Percentiles rank a stretch among this genome's conserved stretches.
These are phyloP conservation scores for Lanistes nyassanus DNA, from an alignment of 1,140 invertebrate genomes.

Conservation along the genomic window DNA sequence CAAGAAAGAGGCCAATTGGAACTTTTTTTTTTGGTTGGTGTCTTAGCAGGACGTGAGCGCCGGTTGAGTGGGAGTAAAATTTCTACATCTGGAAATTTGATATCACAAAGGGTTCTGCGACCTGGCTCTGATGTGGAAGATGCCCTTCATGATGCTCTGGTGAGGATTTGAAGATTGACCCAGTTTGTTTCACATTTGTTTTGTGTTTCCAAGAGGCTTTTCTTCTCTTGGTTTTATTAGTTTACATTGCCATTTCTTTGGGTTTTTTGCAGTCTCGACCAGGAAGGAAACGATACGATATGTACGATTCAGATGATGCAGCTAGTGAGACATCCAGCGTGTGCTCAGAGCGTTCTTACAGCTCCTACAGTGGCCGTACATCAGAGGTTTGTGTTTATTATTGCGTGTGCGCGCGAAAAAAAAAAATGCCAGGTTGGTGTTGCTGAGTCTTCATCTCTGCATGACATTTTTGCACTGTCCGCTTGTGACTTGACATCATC, in stretches of 20 bases:
- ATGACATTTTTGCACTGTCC: background rate
- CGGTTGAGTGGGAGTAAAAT: conserved; percentile 57
- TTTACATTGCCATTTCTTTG: conserved; percentile 17
- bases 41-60: conserved; percentile 59
- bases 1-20: conserved; percentile 10
- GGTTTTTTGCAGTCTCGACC: conserved; percentile 32
- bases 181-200: background rate
- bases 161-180: conserved; percentile 57
- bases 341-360: conserved; percentile 90
- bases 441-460: too few relatives aligned
- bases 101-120: conserved; percentile 81
- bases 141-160: conserved; percentile 80
- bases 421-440: too few relatives aligned
- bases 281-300: conserved; percentile 49
- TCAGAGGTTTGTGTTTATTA: conserved; percentile 77
- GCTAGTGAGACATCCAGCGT: conserved; percentile 92
- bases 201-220: background rate
- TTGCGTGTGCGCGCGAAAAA: background rate
- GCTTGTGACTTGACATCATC: conserved; percentile 5
- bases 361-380: conserved; percentile 79
- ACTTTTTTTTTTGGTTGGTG: conserved; percentile 20
- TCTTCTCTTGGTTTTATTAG: background rate
- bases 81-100: conserved; percentile 64
- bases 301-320: conserved; percentile 80
- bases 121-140: conserved; percentile 90